phyloP scores from a whole-genome alignment of 2,797 vertebrate genomes.

The Tympanoctomys barrerae region DNA sequence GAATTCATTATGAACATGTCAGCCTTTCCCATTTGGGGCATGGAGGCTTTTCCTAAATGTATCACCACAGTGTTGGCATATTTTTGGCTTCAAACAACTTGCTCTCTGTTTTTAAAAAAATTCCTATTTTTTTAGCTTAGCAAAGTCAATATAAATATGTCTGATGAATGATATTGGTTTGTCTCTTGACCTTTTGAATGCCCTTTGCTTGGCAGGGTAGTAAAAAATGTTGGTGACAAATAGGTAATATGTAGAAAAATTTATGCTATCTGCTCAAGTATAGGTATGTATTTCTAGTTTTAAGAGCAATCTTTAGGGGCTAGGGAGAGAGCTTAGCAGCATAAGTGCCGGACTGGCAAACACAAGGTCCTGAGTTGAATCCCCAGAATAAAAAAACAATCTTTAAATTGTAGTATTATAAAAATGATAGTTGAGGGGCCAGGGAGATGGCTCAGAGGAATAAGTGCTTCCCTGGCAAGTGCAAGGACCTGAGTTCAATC shows the following conservation, averaged over 20 bases:
- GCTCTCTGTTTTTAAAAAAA: constrained; percentile 37
- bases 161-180: constrained; percentile 32
- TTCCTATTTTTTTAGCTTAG: constrained; percentile 2
- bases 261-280: neutral
- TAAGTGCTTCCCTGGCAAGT: too few species aligned
- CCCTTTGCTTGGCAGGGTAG: neutral
- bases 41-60: constrained; percentile 3
- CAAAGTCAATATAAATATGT: constrained; percentile 9
- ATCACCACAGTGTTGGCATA: neutral
- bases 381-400: too few species aligned
- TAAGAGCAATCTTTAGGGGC: neutral
- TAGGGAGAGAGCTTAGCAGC: too few species aligned
- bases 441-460: too few species aligned
- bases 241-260: neutral
- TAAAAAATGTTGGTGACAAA: constrained; percentile 41
- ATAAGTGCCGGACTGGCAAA: too few species aligned
- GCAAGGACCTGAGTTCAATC: too few species aligned
- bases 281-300: neutral
- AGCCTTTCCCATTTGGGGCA: neutral
- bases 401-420: neutral
- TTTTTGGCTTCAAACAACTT: constrained; percentile 2
- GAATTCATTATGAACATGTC: neutral
- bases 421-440: neutral
- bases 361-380: too few species aligned
- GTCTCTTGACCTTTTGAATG: neutral